Base-by-base conservation (phyloP, 1,140 invertebrate genomes). In the Brachionus asplanchnoidis region DNA sequence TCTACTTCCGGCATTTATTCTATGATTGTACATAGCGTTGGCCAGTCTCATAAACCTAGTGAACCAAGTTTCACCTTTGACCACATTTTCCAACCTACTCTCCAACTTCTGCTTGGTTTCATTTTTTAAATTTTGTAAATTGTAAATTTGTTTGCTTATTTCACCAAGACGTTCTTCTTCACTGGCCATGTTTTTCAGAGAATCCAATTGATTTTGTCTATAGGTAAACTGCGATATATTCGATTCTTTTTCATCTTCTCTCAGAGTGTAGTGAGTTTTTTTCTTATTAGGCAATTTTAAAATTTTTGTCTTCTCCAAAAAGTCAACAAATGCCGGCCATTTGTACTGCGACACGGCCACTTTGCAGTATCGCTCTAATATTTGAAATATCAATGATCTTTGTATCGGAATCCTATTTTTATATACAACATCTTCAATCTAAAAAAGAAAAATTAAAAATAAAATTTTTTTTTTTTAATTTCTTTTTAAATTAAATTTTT, bases 391-490 rank as follows among this genome's bases (percentile, higher is more conserved):
- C 6, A 84, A 56, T 17, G 82, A 84, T 9, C 82, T 12, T 73
- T 84, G 82, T 50, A 84, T 68, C n/a, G 82, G 82, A 12, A 84
- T 53, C 17, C 82, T 36, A 70, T 68, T 68, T 70, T 84, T 84
- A 56, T 84, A 84, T 6, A 84, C 82, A 46, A 84, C 82, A 36
- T 84, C 82, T 68, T 84, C 82, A 46, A 84, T 84, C 36, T 82
- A 20, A 36, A 17, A 26, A 11, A 14, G 11, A 65, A 77, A 20
- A 5, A 2, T 32, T 32, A 2, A 2, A 32, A 32, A 4, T 32
- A 4, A 0, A 32, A 3, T 32, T 32, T 32, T 32, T 32, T 32
- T 32, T 2, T 2, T 3, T 0, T 5, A 32, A 32, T 32, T 32
- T 32, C 2, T 32, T 53, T 26, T 44, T 44, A 17, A 56, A 44